Evolutionary conservation across 2,888 invertebrate species (phyloP).

Genomic region (Arctia plantaginis): DNA sequence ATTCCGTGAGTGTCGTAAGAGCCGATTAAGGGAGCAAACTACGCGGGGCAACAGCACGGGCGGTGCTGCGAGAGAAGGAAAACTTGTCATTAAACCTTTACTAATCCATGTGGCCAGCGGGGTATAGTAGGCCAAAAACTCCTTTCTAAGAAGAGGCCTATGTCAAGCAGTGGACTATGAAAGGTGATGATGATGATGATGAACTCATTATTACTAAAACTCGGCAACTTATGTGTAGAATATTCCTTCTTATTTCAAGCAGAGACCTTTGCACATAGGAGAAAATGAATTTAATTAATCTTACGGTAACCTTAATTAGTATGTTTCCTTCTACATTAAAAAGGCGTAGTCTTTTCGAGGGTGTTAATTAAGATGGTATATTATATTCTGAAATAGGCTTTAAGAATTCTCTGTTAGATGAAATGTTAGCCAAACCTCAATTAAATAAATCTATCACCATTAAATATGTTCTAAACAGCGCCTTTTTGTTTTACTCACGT

Average conservation of each 20-base stretch:
- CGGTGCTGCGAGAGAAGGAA: too few species aligned
- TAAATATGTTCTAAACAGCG: not conserved
- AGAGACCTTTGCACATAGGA: not conserved
- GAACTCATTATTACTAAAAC: too few species aligned
- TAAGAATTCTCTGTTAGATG: not conserved
- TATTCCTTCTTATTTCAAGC: not conserved
- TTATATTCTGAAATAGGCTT: not conserved
- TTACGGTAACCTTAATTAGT: not conserved
- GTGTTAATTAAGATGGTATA: not conserved
- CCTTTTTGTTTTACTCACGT: slow-evolving; percentile 3
- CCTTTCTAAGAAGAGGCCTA: too few species aligned
- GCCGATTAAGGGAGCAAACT: too few species aligned
- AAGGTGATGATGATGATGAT: too few species aligned
- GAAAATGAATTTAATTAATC: not conserved
- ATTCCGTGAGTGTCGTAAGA: too few species aligned
- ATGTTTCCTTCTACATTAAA: not conserved
- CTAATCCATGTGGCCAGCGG: too few species aligned
- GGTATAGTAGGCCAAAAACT: too few species aligned
- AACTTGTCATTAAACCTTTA: too few species aligned
- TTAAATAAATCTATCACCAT: not conserved
- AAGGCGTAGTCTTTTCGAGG: not conserved
- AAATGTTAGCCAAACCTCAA: not conserved
- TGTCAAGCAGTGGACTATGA: too few species aligned
- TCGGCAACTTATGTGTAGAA: too few species aligned
- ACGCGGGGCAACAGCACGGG: too few species aligned